Evolutionary conservation across 2,797 vertebrate species (phyloP).

Genomic region (Babyrousa celebensis): DNA sequence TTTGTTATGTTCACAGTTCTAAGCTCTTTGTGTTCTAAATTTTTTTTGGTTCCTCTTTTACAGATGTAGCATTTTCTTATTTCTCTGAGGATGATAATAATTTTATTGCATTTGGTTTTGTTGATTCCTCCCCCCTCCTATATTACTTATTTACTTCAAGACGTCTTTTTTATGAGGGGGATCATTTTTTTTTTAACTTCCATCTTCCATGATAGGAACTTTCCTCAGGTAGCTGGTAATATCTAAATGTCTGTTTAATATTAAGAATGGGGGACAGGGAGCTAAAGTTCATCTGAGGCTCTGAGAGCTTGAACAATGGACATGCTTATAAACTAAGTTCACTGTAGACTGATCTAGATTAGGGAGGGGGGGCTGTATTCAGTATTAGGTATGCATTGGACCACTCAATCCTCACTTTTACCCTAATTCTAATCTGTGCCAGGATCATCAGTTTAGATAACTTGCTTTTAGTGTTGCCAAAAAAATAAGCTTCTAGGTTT

Average conservation of each 20-base stretch:
- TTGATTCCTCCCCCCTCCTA: not conserved
- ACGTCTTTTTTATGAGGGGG: not conserved
- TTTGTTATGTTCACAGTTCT: not conserved
- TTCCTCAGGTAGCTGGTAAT: not conserved
- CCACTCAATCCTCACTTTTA: not conserved
- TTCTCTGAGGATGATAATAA: not conserved
- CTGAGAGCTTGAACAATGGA: not conserved
- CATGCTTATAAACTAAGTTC: not conserved
- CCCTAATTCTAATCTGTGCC: not conserved
- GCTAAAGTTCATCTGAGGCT: not conserved
- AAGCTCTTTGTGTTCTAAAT: not conserved
- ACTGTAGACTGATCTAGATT: not conserved
- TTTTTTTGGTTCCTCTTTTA: constrained; percentile 1
- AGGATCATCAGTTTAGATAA: not conserved
- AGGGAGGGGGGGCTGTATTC: not conserved
- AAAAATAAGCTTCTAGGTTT: not conserved
- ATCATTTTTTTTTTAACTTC: constrained; percentile 5
- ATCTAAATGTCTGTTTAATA: not conserved
- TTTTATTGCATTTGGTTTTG: constrained; percentile 44
- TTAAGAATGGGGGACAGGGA: not conserved
- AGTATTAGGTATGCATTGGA: not conserved
- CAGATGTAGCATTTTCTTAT: not conserved
- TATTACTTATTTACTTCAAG: constrained; percentile 16
- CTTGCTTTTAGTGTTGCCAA: constrained; percentile 28
- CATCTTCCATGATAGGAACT: not conserved